phyloP scores from a whole-genome alignment of 2,888 invertebrate species.

The Sphaerophoria taeniata region DNA sequence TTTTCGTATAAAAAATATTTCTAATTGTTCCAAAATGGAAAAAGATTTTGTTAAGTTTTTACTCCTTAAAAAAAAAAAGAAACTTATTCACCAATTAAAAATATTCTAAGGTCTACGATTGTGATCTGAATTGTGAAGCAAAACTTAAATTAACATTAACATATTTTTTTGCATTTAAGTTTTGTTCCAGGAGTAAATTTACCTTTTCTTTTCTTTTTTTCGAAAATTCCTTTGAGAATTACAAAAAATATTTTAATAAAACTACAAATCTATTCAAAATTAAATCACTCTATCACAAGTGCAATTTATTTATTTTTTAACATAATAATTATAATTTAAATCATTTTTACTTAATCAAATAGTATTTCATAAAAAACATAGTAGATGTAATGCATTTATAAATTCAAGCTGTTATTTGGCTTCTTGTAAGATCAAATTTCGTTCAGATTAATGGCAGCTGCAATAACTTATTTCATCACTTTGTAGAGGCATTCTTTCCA shows the following conservation, averaged over 20 bases:
- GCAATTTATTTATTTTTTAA: constrained; percentile 37
- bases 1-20: too few species aligned
- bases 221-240: not conserved
- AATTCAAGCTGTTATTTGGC: constrained; percentile 31
- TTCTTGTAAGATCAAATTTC: constrained; percentile 31
- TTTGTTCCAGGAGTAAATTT: not conserved
- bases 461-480: constrained; percentile 7
- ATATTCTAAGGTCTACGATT: too few species aligned
- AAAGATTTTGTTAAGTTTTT: too few species aligned
- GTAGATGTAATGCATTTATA: not conserved
- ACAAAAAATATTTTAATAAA: constrained; percentile 8
- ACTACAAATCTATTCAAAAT: constrained; percentile 20
- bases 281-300: constrained; percentile 55
- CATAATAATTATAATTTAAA: not conserved
- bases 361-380: not conserved
- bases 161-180: not conserved
- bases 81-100: too few species aligned
- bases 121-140: too few species aligned
- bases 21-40: too few species aligned
- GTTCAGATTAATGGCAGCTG: constrained; percentile 23
- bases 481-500: not conserved
- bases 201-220: not conserved
- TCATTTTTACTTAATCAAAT: not conserved
- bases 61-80: too few species aligned
- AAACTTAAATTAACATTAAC: too few species aligned